phyloP scores from a whole-genome alignment of 2,888 invertebrate genomes.

The Suillia variegata region DNA sequence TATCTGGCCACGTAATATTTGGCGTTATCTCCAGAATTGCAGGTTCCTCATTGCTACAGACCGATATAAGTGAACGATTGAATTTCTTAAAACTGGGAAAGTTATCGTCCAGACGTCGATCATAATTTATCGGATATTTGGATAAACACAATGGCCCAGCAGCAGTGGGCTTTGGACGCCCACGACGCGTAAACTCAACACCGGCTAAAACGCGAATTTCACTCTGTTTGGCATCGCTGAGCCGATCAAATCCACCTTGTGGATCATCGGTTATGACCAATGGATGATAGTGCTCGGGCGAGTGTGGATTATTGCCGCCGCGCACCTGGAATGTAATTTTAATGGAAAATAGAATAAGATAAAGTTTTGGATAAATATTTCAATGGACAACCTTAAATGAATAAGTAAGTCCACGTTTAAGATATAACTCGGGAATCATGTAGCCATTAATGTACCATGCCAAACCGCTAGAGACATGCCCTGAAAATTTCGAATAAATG shows the following conservation, averaged over 20 bases:
- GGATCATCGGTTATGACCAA: conserved; percentile 86
- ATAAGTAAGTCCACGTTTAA: conserved; percentile 84
- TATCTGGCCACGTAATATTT: conserved; percentile 88
- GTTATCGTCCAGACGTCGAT: conserved; percentile 79
- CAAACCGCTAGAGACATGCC: conserved; percentile 72
- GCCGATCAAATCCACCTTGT: conserved; percentile 79
- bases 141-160: conserved; percentile 83
- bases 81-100: conserved; percentile 81
- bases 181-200: conserved; percentile 80
- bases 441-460: conserved; percentile 94
- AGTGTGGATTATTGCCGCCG: conserved; percentile 90
- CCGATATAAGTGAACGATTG: conserved; percentile 75
- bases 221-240: conserved; percentile 73
- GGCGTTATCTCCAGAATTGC: conserved; percentile 81
- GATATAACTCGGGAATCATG: conserved; percentile 84
- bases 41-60: conserved; percentile 75
- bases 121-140: conserved; percentile 68
- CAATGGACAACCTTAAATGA: conserved; percentile 69
- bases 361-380: background rate
- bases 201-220: conserved; percentile 79
- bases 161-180: conserved; percentile 79
- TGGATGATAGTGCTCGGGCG: conserved; percentile 85
- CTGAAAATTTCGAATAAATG: conserved; percentile 46
- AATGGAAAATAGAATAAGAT: background rate
- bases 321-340: conserved; percentile 65